A percentile compares a stretch with the other conserved stretches of the same genome.
Evolutionary conservation across 1,140 invertebrate genomes (phyloP).

Genomic region (Ptiloglossa arizonensis): DNA sequence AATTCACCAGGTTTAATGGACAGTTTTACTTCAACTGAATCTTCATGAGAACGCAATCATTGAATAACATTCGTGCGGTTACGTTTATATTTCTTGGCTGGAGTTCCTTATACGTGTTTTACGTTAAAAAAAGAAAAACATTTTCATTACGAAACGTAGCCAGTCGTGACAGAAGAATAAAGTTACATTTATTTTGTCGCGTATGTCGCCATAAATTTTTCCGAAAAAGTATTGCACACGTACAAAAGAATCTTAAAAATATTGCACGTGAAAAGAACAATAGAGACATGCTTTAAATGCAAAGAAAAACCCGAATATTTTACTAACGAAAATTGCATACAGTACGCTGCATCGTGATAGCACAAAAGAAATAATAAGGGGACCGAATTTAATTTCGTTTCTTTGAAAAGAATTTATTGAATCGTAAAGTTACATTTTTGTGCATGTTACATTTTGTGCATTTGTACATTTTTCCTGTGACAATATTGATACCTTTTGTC

Average conservation of each 20-base stretch:
- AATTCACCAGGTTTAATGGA: too few species aligned
- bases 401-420: background rate
- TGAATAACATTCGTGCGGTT: background rate
- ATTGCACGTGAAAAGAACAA: background rate
- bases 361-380: background rate
- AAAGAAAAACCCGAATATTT: background rate
- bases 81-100: background rate
- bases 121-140: conserved; percentile 22
- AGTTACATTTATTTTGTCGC: background rate
- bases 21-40: background rate
- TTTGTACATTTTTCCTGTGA: too few species aligned
- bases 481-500: too few species aligned
- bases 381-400: background rate
- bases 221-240: background rate
- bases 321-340: background rate
- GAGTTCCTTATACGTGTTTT: background rate
- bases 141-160: background rate
- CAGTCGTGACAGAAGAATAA: background rate
- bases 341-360: background rate
- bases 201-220: background rate
- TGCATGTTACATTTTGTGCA: background rate
- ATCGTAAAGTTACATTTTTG: background rate
- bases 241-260: background rate
- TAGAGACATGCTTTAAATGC: background rate
- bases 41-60: background rate